phyloP scores from a whole-genome alignment of 2,797 vertebrate species.

The Chanos chanos region DNA sequence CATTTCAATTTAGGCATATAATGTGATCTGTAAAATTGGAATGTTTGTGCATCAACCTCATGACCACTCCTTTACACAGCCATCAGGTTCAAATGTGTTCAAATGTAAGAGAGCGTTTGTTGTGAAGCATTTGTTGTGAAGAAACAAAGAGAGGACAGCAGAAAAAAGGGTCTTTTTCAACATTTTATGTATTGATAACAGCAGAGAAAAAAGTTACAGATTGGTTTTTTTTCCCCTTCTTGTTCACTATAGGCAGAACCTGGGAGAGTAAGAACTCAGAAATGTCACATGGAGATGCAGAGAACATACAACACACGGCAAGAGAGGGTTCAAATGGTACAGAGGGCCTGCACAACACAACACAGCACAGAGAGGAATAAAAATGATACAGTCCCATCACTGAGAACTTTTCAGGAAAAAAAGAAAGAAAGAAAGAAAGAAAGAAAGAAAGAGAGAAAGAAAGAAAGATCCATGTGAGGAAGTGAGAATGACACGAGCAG shows the following conservation, averaged over 20 bases:
- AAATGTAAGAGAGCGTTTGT: constrained; percentile 36
- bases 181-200: constrained; percentile 71
- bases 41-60: too few species aligned
- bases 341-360: constrained; percentile 54
- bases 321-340: constrained; percentile 46
- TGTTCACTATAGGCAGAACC: constrained; percentile 56
- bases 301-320: constrained; percentile 40
- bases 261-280: constrained; percentile 52
- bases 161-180: constrained; percentile 37
- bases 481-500: too few species aligned
- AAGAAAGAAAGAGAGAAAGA: constrained; percentile 48
- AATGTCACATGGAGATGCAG: constrained; percentile 26
- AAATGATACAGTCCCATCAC: constrained; percentile 46
- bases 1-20: too few species aligned
- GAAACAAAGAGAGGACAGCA: constrained; percentile 41
- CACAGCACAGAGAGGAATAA: constrained; percentile 53
- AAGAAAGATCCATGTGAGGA: not conserved
- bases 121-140: not conserved
- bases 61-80: too few species aligned
- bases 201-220: constrained; percentile 59
- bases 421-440: constrained; percentile 20
- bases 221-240: constrained; percentile 55
- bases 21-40: too few species aligned
- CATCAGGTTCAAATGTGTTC: not conserved
- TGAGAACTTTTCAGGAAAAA: constrained; percentile 30